These are phyloP conservation scores for Ailurus styani DNA, from an alignment of 2,113 vertebrate genomes.

Conservation along the genomic window DNA sequence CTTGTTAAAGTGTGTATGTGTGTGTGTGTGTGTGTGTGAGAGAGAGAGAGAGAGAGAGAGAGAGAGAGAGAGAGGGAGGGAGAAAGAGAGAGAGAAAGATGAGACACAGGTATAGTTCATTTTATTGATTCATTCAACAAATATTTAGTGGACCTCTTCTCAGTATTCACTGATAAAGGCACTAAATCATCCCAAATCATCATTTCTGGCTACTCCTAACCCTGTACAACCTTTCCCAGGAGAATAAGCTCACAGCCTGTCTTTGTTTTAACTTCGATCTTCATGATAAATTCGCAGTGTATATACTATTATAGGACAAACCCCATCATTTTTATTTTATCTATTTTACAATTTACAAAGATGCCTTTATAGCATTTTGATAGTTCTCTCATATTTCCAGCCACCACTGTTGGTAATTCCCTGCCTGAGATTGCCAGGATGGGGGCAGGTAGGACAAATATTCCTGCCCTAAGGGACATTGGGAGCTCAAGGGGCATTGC, in stretches of 20 bases:
- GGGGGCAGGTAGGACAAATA: not conserved
- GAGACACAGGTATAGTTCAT: not conserved
- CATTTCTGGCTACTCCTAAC: not conserved
- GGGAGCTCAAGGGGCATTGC: not conserved
- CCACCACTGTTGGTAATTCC: not conserved
- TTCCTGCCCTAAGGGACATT: not conserved
- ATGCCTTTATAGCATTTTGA: conserved; percentile 25
- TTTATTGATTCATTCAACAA: conserved; percentile 31
- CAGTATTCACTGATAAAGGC: not conserved
- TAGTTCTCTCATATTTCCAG: not conserved
- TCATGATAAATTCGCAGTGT: not conserved
- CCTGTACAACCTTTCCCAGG: not conserved
- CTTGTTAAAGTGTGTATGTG: not conserved
- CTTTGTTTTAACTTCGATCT: not conserved
- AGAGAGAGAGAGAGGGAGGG: not conserved
- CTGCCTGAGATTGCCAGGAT: not conserved
- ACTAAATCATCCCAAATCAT: not conserved
- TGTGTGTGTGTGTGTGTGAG: not conserved
- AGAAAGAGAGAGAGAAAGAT: not conserved
- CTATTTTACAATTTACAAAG: conserved; percentile 20
- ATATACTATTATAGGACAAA: not conserved
- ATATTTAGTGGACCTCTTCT: not conserved
- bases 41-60: not conserved
- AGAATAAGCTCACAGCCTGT: not conserved
- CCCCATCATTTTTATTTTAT: not conserved